Conservation (phyloP, 2,888 invertebrate species). For the Eupeodes luniger region DNA sequence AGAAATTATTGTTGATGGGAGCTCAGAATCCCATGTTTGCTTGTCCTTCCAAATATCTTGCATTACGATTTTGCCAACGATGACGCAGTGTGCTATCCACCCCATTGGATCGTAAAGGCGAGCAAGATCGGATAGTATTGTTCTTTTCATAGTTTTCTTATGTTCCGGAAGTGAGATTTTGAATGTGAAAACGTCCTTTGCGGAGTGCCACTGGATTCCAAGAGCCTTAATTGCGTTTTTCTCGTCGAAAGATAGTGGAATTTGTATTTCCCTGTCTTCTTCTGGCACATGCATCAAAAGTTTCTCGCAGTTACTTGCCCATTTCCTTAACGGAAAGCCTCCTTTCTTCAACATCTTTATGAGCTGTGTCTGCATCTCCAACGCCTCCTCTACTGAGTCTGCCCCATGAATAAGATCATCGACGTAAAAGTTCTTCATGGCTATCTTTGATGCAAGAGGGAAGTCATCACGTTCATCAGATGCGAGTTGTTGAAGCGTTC, state of each 20-base stretch:
- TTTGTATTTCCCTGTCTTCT: conserved; percentile 3
- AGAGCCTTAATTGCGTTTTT: background rate
- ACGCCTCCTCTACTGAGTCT: conserved; percentile 18
- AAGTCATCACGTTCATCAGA: conserved; percentile 28
- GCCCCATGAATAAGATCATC: conserved; percentile 36
- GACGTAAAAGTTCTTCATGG: conserved; percentile 5
- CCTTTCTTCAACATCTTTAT: conserved; percentile 24
- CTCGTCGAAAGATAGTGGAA: conserved; percentile 25
- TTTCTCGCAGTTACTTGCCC: conserved; percentile 42
- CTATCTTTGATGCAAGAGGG: conserved; percentile 25
- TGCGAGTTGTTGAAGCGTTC: conserved; percentile 26
- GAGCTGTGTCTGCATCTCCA: conserved; percentile 32
- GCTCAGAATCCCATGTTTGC: conserved; percentile 22
- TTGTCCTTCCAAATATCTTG: background rate
- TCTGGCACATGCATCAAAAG: background rate
- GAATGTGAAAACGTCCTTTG: no score
- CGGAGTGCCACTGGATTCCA: background rate
- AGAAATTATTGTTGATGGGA: background rate
- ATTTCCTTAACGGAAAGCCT: conserved; percentile 43
- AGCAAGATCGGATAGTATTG: no score
- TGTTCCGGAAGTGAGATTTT: background rate
- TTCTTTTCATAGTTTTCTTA: conserved; percentile 8
- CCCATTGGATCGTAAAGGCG: no score
- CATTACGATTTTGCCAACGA: background rate
- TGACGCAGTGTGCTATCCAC: no score